phyloP scores from a whole-genome alignment of 2,797 vertebrate species.

The Cheirogaleus major region DNA sequence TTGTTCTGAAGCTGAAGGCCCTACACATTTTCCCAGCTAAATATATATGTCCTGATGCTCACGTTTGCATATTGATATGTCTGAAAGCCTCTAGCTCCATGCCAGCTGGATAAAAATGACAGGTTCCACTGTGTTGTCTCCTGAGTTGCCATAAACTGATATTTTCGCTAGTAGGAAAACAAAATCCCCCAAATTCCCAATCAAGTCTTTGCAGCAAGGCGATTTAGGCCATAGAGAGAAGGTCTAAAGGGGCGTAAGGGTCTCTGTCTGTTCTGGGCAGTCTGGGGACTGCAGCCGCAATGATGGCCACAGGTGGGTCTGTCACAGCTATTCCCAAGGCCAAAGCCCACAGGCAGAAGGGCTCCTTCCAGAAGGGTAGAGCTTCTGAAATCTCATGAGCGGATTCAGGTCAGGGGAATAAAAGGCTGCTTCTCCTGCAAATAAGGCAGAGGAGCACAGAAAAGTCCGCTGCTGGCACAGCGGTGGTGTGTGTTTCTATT shows the following conservation, averaged over 20 bases:
- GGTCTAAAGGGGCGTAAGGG: not conserved
- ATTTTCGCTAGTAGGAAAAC: not conserved
- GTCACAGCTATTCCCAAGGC: not conserved
- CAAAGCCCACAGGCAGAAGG: not conserved
- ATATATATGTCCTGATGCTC: constrained; percentile 13
- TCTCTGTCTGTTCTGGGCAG: not conserved
- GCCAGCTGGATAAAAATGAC: not conserved
- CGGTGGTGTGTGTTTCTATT: not conserved
- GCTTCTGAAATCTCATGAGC: not conserved
- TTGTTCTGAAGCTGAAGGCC: constrained; percentile 36
- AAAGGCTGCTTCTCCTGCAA: not conserved
- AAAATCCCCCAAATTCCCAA: not conserved
- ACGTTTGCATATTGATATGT: not conserved
- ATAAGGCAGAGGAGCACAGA: not conserved
- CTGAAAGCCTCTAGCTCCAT: not conserved
- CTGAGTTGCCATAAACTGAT: not conserved
- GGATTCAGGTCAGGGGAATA: not conserved
- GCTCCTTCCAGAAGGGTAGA: not conserved
- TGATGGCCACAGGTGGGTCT: not conserved
- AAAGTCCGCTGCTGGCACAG: not conserved
- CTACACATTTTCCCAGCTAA: constrained; percentile 44
- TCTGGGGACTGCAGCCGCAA: not conserved
- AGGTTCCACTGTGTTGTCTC: not conserved
- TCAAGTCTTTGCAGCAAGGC: not conserved
- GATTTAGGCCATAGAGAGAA: not conserved